Evolutionary conservation across 2,888 invertebrate species (phyloP).

Genomic region (Clunio marinus): DNA sequence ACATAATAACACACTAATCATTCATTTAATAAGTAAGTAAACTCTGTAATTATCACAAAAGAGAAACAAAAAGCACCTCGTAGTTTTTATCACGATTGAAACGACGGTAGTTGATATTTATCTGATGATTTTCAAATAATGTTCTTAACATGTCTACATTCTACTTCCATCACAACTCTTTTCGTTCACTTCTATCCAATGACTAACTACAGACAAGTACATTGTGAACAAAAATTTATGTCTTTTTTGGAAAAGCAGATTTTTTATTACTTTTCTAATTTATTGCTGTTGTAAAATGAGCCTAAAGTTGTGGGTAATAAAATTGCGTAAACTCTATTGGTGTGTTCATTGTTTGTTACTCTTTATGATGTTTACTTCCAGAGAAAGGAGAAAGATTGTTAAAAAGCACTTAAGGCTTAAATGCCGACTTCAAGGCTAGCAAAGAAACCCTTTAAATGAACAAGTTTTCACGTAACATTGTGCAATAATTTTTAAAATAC

Average conservation of each 20-base stretch:
- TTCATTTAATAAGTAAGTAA: no score
- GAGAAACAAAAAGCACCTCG: no score
- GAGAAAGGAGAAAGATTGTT: no score
- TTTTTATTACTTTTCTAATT: slow-evolving; percentile 6
- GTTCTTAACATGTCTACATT: background rate
- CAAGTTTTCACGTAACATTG: slow-evolving; percentile 6
- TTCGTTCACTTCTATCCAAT: background rate
- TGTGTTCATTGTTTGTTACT: background rate
- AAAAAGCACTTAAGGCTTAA: no score
- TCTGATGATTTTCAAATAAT: background rate
- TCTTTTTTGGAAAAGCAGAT: background rate
- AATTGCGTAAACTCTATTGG: slow-evolving; percentile 29
- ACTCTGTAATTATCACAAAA: no score
- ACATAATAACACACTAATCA: no score
- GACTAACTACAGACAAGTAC: background rate
- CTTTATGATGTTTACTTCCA: background rate
- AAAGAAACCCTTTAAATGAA: background rate
- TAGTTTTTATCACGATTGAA: no score
- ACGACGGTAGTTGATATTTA: no score
- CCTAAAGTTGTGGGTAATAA: slow-evolving; percentile 21
- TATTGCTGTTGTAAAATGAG: slow-evolving; percentile 8
- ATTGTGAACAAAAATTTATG: background rate
- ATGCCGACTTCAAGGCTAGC: slow-evolving; percentile 32
- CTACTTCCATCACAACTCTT: slow-evolving; percentile 23
- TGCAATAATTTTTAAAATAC: background rate